These are phyloP conservation scores for Myiotriccus ornatus DNA, from an alignment of 2,797 vertebrate species.

Conservation along the genomic window DNA sequence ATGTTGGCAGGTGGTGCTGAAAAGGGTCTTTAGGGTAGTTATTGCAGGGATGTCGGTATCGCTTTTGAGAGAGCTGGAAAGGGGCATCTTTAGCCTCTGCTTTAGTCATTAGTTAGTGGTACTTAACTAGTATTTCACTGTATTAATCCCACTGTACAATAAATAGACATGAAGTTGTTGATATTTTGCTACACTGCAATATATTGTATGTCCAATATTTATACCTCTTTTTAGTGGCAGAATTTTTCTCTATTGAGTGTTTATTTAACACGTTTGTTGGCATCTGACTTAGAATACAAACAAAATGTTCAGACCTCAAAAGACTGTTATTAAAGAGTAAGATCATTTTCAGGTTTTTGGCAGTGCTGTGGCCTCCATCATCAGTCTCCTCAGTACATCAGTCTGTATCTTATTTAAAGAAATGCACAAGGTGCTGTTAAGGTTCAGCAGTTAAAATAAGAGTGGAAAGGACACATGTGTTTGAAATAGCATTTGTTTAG, in stretches of 20 bases:
- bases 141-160: neutral
- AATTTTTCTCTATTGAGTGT: neutral
- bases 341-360: neutral
- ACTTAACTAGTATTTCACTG: neutral
- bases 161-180: neutral
- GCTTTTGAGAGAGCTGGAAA: neutral
- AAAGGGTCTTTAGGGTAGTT: neutral
- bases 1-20: neutral
- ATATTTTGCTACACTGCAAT: neutral
- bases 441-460: neutral
- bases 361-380: neutral
- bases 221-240: neutral
- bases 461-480: accelerated
- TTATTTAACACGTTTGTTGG: neutral
- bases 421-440: neutral
- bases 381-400: neutral
- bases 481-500: neutral
- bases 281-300: neutral
- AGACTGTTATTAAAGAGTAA: neutral
- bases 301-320: neutral
- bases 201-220: neutral
- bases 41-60: too few species aligned
- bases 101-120: neutral
- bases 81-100: neutral
- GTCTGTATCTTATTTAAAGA: neutral